phyloP scores from a whole-genome alignment of 1,140 invertebrate species.

The Cydia fagiglandana region DNA sequence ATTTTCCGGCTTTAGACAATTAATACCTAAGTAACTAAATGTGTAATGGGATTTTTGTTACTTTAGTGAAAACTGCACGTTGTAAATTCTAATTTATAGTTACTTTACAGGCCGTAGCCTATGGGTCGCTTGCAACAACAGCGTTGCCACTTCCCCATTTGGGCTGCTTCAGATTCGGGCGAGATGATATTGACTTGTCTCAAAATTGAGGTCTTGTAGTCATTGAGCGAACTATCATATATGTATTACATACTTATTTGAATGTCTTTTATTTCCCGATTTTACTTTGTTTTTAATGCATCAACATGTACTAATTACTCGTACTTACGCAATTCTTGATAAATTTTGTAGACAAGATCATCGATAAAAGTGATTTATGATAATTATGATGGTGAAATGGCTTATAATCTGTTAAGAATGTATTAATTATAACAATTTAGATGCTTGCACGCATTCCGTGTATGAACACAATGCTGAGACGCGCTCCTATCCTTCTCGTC shows the following conservation, averaged over 20 bases:
- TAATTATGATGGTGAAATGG: neutral
- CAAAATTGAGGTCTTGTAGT: too few species aligned
- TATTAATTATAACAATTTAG: neutral
- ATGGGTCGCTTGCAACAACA: too few species aligned
- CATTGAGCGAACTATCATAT: too few species aligned
- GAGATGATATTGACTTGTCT: too few species aligned
- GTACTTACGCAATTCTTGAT: neutral
- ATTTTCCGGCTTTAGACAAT: conserved; percentile 8
- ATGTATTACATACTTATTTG: too few species aligned
- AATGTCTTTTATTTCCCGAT: too few species aligned
- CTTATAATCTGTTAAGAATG: conserved; percentile 4
- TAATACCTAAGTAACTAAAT: neutral
- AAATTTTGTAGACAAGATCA: neutral
- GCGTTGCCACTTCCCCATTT: too few species aligned
- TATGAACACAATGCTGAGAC: conserved; percentile 13
- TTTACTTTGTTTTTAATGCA: too few species aligned
- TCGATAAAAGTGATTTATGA: conserved; percentile 3
- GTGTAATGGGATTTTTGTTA: neutral
- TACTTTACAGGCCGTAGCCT: too few species aligned
- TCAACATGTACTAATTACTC: too few species aligned
- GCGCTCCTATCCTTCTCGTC: neutral
- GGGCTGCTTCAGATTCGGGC: too few species aligned
- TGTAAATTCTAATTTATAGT: too few species aligned
- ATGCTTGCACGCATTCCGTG: neutral
- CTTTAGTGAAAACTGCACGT: neutral